Conservation (phyloP, 1,140 invertebrate species). For the Drosophila aff. region DNA sequence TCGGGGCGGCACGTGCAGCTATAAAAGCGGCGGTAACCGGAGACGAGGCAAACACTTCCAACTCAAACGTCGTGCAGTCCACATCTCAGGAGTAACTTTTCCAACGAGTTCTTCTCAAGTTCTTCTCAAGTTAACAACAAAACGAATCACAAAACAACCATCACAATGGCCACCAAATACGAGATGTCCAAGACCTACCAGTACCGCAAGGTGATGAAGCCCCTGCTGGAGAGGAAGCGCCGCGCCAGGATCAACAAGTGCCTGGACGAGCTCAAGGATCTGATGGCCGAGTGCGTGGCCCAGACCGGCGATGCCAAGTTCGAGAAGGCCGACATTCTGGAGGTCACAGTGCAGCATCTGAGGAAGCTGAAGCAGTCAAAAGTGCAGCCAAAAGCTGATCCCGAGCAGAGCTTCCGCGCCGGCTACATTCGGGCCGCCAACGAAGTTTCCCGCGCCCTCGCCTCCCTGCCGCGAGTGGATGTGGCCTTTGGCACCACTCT, state of each 20-base stretch:
- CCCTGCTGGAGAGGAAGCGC: constrained; percentile 96
- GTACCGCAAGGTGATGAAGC: constrained; percentile 98
- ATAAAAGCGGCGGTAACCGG: constrained; percentile 76
- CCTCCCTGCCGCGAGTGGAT: constrained; percentile 93
- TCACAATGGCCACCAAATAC: constrained; percentile 81
- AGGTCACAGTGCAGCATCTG: constrained; percentile 96
- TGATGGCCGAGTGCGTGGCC: constrained; percentile 95
- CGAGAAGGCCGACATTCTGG: constrained; percentile 98
- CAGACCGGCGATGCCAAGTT: constrained; percentile 94
- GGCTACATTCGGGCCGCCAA: constrained; percentile 96
- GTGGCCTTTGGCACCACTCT: constrained; percentile 93
- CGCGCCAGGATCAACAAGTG: constrained; percentile 97
- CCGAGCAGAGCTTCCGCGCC: constrained; percentile 92
- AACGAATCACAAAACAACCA: constrained; percentile 13
- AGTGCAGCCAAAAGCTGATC: constrained; percentile 84
- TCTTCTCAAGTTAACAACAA: constrained; percentile 18
- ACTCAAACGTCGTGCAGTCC: constrained; percentile 68
- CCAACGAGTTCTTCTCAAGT: constrained; percentile 20
- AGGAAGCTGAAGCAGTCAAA: constrained; percentile 90
- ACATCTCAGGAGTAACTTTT: constrained; percentile 41
- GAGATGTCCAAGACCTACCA: constrained; percentile 93
- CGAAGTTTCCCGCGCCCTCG: constrained; percentile 95
- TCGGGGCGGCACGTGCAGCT: constrained; percentile 77
- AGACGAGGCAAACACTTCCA: constrained; percentile 75
- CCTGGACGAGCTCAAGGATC: constrained; percentile 96